A percentile compares a stretch with the other conserved stretches of the same genome.
Evolutionary conservation across 2,888 invertebrate species (phyloP).

Genomic region (Drosophila neotestacea): DNA sequence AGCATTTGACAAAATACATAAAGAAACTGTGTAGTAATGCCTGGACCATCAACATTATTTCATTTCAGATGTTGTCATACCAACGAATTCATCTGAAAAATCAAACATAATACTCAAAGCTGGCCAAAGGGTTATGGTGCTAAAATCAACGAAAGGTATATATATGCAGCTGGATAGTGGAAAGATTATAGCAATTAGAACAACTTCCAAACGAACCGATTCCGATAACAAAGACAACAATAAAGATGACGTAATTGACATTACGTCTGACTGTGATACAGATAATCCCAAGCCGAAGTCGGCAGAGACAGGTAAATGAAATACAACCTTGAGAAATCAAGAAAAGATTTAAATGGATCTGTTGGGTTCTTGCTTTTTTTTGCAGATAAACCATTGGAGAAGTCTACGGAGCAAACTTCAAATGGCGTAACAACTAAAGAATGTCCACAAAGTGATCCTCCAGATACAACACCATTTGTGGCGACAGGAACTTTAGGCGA

Average conservation of each 20-base stretch:
- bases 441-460: constrained; percentile 4
- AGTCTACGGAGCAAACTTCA: constrained; percentile 14
- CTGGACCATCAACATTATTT: neutral
- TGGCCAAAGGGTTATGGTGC: constrained; percentile 96
- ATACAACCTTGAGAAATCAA: neutral
- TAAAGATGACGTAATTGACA: constrained; percentile 81
- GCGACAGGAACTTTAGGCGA: constrained; percentile 19
- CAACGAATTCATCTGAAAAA: constrained; percentile 95
- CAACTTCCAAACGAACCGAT: constrained; percentile 81
- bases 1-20: constrained; percentile 34
- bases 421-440: constrained; percentile 44
- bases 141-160: constrained; percentile 97
- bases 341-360: neutral
- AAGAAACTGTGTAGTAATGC: too few species aligned
- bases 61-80: constrained; percentile 93
- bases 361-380: neutral
- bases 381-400: constrained; percentile 46
- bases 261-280: constrained; percentile 78
- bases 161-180: constrained; percentile 98
- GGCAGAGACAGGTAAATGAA: constrained; percentile 58
- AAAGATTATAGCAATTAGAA: constrained; percentile 95
- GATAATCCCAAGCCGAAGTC: constrained; percentile 62
- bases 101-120: constrained; percentile 96
- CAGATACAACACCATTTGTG: constrained; percentile 25
- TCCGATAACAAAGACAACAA: constrained; percentile 58